phyloP scores from a whole-genome alignment of 92 coral and sea anemone species.

The Porites divaricata region DNA sequence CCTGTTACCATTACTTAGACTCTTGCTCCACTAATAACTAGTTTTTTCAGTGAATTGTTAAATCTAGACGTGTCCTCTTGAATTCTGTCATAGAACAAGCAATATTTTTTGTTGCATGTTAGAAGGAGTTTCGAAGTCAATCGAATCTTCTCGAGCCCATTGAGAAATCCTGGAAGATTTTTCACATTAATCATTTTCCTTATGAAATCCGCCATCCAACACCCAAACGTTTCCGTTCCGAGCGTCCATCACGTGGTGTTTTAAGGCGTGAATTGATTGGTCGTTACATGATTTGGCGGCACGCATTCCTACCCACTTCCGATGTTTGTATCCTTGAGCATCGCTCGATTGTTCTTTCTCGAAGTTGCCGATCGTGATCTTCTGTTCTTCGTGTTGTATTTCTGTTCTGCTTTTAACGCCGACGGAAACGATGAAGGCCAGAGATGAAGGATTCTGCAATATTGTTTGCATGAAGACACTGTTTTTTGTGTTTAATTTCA shows the following conservation, averaged over 20 bases:
- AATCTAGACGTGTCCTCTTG: too few species aligned
- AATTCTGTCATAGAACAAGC: too few species aligned
- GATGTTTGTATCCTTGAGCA: conserved; percentile 16
- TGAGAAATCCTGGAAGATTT: not conserved
- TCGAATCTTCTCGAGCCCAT: not conserved
- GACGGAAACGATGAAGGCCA: conserved; percentile 19
- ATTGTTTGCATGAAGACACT: conserved; percentile 77
- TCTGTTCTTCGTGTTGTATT: not conserved
- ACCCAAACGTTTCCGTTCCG: not conserved
- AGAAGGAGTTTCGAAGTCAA: too few species aligned
- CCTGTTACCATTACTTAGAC: too few species aligned
- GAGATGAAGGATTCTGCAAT: conserved; percentile 67
- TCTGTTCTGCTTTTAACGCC: conserved; percentile 1
- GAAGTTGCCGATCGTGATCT: conserved; percentile 4
- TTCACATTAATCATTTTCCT: not conserved
- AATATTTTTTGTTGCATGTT: too few species aligned
- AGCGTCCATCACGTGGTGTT: not conserved
- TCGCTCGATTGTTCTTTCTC: conserved; percentile 15
- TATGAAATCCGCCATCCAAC: not conserved
- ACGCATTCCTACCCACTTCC: conserved; percentile 31
- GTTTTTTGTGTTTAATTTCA: conserved; percentile 79
- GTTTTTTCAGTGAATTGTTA: too few species aligned
- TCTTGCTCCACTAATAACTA: too few species aligned
- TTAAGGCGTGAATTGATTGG: conserved; percentile 6
- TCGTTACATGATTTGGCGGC: not conserved